Percentiles rank a stretch among this genome's conserved stretches.
These are phyloP conservation scores for Glandiceps talaboti DNA, from an alignment of 53 echinoderm and acorn worm species.

Conservation along the genomic window DNA sequence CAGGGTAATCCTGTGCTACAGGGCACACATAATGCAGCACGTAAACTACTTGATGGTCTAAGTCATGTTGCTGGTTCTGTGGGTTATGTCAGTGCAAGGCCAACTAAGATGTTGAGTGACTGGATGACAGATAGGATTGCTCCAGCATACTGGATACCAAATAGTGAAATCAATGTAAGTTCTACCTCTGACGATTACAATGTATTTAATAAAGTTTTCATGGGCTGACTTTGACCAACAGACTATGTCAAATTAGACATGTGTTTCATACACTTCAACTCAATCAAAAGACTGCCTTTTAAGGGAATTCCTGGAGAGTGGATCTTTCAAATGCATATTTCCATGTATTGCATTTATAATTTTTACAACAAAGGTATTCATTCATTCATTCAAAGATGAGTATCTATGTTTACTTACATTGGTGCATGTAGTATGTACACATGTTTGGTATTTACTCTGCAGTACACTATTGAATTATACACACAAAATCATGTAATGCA, in stretches of 20 bases:
- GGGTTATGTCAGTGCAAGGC: conserved; percentile 73
- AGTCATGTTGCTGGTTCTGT: conserved; percentile 69
- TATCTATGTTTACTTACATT: too few species aligned
- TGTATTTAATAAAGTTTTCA: neutral
- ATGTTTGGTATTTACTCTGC: too few species aligned
- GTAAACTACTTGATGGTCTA: conserved; percentile 77
- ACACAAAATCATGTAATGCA: too few species aligned
- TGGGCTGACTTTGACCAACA: neutral
- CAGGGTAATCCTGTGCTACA: conserved; percentile 78
- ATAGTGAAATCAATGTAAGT: conserved; percentile 71
- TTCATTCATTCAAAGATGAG: too few species aligned
- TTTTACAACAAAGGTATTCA: too few species aligned
- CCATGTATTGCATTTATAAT: too few species aligned
- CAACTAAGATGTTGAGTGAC: conserved; percentile 81
- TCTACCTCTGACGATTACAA: neutral
- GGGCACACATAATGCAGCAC: conserved; percentile 92
- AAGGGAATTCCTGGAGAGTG: too few species aligned
- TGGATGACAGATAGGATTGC: conserved; percentile 99
- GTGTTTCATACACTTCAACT: neutral
- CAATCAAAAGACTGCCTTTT: neutral
- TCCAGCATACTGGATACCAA: conserved; percentile 89
- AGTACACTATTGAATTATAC: too few species aligned
- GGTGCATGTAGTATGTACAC: too few species aligned
- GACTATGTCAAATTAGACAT: neutral
- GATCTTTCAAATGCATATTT: too few species aligned